Evolutionary conservation across 2,797 vertebrate genomes (phyloP).

Genomic region (Gobio occitaniae): DNA sequence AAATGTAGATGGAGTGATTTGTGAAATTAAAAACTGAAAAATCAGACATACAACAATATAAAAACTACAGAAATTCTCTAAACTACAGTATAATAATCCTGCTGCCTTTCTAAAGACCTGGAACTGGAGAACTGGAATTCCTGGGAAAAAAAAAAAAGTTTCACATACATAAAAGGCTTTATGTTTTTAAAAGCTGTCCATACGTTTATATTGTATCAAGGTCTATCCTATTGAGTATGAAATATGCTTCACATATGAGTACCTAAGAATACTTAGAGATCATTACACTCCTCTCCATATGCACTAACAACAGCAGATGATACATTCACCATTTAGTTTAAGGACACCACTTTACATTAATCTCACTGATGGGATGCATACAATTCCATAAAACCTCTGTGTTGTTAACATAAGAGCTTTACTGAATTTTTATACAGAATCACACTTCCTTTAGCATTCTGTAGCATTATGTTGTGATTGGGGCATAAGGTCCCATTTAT

Average conservation of each 20-base stretch:
- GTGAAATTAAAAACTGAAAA: not conserved
- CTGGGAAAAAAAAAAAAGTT: not conserved
- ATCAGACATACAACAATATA: not conserved
- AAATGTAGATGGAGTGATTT: not conserved
- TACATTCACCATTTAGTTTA: not conserved
- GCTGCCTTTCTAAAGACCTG: not conserved
- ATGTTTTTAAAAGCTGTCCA: not conserved
- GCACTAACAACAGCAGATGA: conserved; percentile 6
- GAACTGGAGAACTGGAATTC: not conserved
- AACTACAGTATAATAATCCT: not conserved
- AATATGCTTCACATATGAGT: not conserved
- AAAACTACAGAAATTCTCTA: not conserved
- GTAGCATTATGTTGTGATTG: not conserved
- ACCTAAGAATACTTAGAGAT: not conserved
- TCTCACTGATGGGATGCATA: not conserved
- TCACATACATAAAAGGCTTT: not conserved
- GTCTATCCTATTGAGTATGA: not conserved
- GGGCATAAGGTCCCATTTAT: not conserved
- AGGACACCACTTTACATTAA: conserved; percentile 9
- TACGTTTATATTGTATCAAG: not conserved
- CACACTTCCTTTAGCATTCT: not conserved
- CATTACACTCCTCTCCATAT: not conserved
- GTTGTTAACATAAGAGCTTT: not conserved
- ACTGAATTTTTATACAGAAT: not conserved
- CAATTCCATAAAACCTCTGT: not conserved